These are phyloP conservation scores for Empidonax traillii DNA, from an alignment of 2,113 vertebrate species.

Conservation along the genomic window DNA sequence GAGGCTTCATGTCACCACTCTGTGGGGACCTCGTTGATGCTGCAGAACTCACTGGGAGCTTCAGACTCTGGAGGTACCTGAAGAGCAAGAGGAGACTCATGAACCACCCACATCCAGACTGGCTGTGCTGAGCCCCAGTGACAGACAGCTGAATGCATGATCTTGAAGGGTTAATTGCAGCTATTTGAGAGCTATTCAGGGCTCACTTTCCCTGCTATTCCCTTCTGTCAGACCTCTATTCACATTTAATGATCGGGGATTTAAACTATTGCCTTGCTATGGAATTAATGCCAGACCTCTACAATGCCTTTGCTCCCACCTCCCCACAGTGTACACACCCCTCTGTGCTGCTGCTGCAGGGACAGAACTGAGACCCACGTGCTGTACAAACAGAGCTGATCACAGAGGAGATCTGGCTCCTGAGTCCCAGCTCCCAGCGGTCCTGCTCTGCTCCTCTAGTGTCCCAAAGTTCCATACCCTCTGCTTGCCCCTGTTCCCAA, in stretches of 20 bases:
- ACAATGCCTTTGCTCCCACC: not conserved
- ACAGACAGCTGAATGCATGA: not conserved
- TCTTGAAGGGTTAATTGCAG: constrained; percentile 49
- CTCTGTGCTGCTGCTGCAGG: fast-evolving
- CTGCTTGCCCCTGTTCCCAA: not conserved
- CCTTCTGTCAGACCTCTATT: not conserved
- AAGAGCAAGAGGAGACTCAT: not conserved
- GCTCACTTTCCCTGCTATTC: not conserved
- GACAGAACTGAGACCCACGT: fast-evolving
- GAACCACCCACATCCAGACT: not conserved
- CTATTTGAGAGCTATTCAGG: not conserved
- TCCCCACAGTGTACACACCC: not conserved
- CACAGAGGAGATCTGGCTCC: not conserved
- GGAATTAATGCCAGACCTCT: not conserved
- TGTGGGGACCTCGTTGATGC: not conserved
- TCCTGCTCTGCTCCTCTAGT: not conserved
- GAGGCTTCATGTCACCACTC: not conserved
- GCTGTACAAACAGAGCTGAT: fast-evolving
- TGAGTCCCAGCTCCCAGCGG: not conserved
- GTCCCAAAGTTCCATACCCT: not conserved
- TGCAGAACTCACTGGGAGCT: not conserved
- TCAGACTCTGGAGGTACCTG: constrained; percentile 21
- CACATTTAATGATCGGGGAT: not conserved
- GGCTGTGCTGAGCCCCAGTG: not conserved
- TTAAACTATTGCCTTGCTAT: not conserved